phyloP scores from a whole-genome alignment of 2,888 invertebrate genomes.

The Abscondita cerata region DNA sequence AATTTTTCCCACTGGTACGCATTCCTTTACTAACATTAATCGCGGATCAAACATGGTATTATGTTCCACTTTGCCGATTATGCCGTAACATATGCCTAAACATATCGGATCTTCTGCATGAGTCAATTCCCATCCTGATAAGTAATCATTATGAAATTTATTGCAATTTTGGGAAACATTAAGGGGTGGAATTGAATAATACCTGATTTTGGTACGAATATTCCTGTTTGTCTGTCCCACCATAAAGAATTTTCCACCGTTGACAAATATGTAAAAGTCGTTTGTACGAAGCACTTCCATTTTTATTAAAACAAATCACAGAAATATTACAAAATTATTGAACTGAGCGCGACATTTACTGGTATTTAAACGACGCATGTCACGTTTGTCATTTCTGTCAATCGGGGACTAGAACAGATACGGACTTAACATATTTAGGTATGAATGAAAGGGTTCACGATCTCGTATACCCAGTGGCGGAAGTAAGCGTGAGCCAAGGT shows the following conservation, averaged over 20 bases:
- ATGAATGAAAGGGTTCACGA: too few relatives aligned
- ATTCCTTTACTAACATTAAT: slow-evolving; percentile 84
- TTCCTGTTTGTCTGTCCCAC: slow-evolving; percentile 87
- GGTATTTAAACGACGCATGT: slow-evolving; percentile 17
- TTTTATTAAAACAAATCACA: slow-evolving; percentile 3
- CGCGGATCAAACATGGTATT: slow-evolving; percentile 77
- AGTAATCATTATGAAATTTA: background rate
- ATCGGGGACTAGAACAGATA: background rate
- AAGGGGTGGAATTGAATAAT: slow-evolving; percentile 38
- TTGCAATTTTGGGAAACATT: slow-evolving; percentile 3
- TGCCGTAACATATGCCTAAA: slow-evolving; percentile 87
- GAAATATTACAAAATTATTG: slow-evolving; percentile 15
- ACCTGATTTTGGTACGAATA: slow-evolving; percentile 85
- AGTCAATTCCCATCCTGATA: slow-evolving; percentile 84
- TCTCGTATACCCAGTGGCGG: too few relatives aligned
- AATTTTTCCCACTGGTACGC: slow-evolving; percentile 80
- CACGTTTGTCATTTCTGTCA: background rate
- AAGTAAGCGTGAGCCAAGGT: too few relatives aligned
- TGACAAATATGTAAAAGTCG: slow-evolving; percentile 87
- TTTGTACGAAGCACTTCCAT: slow-evolving; percentile 95
- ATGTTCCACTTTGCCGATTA: slow-evolving; percentile 88
- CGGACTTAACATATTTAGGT: too few relatives aligned
- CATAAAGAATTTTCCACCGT: slow-evolving; percentile 86
- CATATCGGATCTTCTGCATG: slow-evolving; percentile 90
- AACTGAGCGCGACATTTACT: slow-evolving; percentile 21